phyloP scores from a whole-genome alignment of 2,888 invertebrate species.

The Hemaris fuciformis region DNA sequence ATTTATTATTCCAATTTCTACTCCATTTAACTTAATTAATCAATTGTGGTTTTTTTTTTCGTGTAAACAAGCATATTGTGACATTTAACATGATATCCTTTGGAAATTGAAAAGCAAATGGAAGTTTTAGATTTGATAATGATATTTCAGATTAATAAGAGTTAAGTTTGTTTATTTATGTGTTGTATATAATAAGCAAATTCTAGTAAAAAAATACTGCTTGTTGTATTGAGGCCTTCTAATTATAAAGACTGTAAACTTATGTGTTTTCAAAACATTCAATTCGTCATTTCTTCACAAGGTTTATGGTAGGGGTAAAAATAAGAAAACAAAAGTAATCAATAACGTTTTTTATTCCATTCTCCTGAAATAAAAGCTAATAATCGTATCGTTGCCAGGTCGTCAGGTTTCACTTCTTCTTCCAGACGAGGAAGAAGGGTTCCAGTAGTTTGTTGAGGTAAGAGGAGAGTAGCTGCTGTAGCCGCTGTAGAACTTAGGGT shows the following conservation, averaged over 20 bases:
- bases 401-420: constrained; percentile 11
- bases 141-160: no score
- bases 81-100: no score
- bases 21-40: neutral
- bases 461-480: constrained; percentile 12
- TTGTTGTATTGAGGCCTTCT: no score
- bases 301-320: no score
- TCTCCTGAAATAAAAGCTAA: neutral
- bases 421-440: constrained; percentile 15
- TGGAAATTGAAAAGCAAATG: no score
- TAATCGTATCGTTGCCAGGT: neutral
- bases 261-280: no score
- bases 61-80: neutral
- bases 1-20: neutral
- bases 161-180: no score
- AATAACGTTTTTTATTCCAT: neutral
- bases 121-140: no score
- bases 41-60: neutral
- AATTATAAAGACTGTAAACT: no score
- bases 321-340: neutral
- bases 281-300: no score
- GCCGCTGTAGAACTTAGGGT: constrained; percentile 19
- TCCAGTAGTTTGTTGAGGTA: constrained; percentile 7
- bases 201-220: no score
- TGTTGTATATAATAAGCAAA: no score